Base-by-base conservation (phyloP, 2,888 invertebrate species). In the Andrena fulva region DNA sequence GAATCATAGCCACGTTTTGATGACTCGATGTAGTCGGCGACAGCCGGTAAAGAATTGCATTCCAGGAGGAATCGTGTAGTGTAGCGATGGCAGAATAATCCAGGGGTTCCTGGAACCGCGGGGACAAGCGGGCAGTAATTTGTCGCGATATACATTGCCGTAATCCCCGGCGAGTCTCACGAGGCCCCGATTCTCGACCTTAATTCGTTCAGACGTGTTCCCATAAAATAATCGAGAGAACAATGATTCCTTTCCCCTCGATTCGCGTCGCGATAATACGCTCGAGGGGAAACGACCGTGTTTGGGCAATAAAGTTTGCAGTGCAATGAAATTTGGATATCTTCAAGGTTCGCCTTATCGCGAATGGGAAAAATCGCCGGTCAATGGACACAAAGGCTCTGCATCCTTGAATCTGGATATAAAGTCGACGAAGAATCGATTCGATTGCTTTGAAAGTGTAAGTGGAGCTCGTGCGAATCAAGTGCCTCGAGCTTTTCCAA, bases 41-140 rank as follows among this genome's bases (percentile, higher is more conserved):
- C 62, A 31, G 70, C 54, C 70, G 60, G 78, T 70, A 77, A 82
- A 83, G 60, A 10, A 10, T 73, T 59, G 29, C 59, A 48, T 71
- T 48, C 74, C 74, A 66, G 20, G 35, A 60, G 74, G 81, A 78
- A 73, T 48, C 54, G 69, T 31, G 54, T 27, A 35, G 69, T 20
- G 42, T 56, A 33, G 62, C 70, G 42, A 78, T 73, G 59, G 48
- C 78, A 70, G 82, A 83, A 82, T 83, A 82, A 84, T 84, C 74
- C 81, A 81, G 56, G 64, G 74, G 69, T 85, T 85, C 85, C 63
- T 60, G 74, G 85, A 81, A 85, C 73, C 74, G 68, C 60, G 68
- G 63, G 50, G 66, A 24, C 56, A 10, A 42, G 54, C 31, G 68
- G 12, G 48, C 69, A 56, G 56, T 69, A 69, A 69, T 69, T 59